phyloP scores from a whole-genome alignment of 2,113 vertebrate species.

The Lates calcarifer region DNA sequence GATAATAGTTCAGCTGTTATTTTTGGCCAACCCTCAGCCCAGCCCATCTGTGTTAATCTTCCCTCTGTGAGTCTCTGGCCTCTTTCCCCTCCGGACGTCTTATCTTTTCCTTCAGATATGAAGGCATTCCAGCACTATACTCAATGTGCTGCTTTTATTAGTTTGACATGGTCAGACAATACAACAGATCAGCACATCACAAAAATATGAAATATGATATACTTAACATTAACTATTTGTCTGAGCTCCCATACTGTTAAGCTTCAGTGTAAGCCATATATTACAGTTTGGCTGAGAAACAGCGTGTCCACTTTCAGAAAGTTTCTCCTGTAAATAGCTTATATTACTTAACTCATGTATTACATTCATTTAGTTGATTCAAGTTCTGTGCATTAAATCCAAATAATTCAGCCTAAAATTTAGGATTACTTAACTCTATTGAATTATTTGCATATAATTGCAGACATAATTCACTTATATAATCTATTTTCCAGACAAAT shows the following conservation, averaged over 20 bases:
- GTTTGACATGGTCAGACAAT: slow-evolving; percentile 5
- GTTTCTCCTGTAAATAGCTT: not conserved
- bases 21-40: slow-evolving; percentile 51
- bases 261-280: not conserved
- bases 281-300: not conserved
- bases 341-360: not conserved
- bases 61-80: slow-evolving; percentile 43
- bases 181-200: not conserved
- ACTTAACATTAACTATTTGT: not conserved
- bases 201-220: not conserved
- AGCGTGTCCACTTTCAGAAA: not conserved
- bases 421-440: slow-evolving; percentile 10
- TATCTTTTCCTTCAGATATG: slow-evolving; percentile 55
- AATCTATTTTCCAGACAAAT: slow-evolving; percentile 19
- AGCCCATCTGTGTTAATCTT: slow-evolving; percentile 51
- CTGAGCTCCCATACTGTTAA: not conserved
- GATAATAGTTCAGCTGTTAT: slow-evolving; percentile 56
- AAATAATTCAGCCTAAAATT: not conserved
- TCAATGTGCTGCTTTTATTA: not conserved
- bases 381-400: not conserved
- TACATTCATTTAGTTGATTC: not conserved
- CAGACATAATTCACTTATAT: too few relatives aligned
- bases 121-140: slow-evolving; percentile 42
- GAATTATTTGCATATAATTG: slow-evolving; percentile 13
- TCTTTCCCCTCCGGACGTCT: slow-evolving; percentile 45